phyloP scores from a whole-genome alignment of 2,113 vertebrate species.

The Chroicocephalus ridibundus region DNA sequence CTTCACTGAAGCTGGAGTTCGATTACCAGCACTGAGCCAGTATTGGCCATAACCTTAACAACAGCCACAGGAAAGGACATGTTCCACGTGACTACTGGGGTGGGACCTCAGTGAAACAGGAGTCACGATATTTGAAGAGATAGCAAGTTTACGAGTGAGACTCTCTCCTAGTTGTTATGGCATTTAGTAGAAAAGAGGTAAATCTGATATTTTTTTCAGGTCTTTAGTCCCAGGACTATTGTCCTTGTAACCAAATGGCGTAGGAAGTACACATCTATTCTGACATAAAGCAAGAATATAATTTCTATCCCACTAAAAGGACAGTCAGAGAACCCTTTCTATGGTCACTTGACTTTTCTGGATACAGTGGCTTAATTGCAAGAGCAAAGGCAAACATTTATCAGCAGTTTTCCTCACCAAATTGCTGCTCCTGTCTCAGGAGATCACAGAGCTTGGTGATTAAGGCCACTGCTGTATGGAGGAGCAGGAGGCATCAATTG shows the following conservation, averaged over 20 bases:
- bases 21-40: background rate
- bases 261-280: background rate
- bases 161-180: background rate
- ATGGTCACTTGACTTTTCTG: background rate
- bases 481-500: background rate
- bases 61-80: background rate
- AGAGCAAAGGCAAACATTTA: background rate
- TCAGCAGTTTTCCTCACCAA: background rate
- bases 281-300: background rate
- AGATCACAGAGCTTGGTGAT: background rate
- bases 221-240: background rate
- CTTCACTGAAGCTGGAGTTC: background rate
- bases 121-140: background rate
- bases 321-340: background rate
- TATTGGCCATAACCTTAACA: background rate
- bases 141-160: background rate
- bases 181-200: background rate
- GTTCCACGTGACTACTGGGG: accelerated
- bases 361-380: background rate
- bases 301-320: background rate
- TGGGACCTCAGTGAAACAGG: background rate
- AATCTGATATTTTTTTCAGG: background rate
- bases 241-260: background rate
- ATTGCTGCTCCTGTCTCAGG: background rate
- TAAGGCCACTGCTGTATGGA: background rate